Evolutionary conservation across 2,797 vertebrate genomes (phyloP), one percentile per base, ranked within the genome.

Genomic region (Onychomys leucogaster): DNA sequence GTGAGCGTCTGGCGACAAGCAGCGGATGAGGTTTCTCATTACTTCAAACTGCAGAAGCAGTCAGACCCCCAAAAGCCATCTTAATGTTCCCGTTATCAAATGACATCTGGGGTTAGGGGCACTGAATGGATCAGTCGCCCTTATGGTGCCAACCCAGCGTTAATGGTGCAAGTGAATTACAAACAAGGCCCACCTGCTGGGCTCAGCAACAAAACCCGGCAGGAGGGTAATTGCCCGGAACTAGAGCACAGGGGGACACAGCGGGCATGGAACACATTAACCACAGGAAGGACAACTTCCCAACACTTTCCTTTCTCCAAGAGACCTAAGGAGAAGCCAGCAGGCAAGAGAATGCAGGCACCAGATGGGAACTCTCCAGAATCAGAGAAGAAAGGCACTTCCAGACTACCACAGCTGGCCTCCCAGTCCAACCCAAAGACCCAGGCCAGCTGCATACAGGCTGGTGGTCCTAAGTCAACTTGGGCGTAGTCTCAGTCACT

Each of bases 181-280:
- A 98, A 98, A 98, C 97, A 98, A 98, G 96, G 17, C 86, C 97
- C 96, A 91, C 98, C 97, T 71, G 95, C 98, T 96, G 96, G 83
- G 98, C 97, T 97, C 95, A 73, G 96, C 94, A 93, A 91, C 67
- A 81, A 67, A 97, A 97, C 93, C 69, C 75, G 0, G 97, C 96
- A 37, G 98, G 98, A 97, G 84, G 97, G 97, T 93, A 97, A 98
- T 98, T 98, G 97, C 98, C 97, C 92, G 52, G 96, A 98, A 98
- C 98, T 97, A 14, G 97, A 98, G 98, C 98, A 98, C 98, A 98
- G 97, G 91, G 98, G 98, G 97, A 97, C 94, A 96, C 98, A 97
- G 97, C 57, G 5, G 96, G 97, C 98, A 80, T 49, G 97, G 96
- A 96, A 49, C 69, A 0, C 94, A 59, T 94, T 94, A 97, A 92